Conservation (phyloP, 1,140 invertebrate genomes). For the Pectinophora gossypiella region DNA sequence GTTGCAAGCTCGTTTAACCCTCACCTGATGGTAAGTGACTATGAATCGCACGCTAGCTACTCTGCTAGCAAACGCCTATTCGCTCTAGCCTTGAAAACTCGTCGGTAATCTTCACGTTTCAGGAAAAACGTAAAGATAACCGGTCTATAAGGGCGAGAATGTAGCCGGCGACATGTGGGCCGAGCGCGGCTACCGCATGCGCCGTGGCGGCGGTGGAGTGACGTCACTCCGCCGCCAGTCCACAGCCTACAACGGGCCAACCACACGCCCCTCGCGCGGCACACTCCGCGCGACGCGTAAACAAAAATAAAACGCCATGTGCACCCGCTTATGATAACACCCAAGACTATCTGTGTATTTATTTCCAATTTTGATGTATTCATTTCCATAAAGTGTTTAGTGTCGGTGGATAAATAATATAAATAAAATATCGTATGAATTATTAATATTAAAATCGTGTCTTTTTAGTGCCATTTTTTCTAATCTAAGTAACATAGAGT, state of each 20-base stretch:
- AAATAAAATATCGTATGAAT: not conserved
- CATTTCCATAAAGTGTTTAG: conserved; percentile 42
- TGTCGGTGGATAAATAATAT: conserved; percentile 8
- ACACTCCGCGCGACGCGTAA: not conserved
- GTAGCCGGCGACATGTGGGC: not conserved
- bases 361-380: conserved; percentile 62
- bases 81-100: too few relatives aligned
- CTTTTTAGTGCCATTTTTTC: conserved; percentile 69
- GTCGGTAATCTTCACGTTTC: too few relatives aligned
- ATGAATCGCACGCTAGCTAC: too few relatives aligned
- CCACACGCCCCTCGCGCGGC: not conserved
- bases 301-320: not conserved
- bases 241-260: not conserved
- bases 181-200: not conserved
- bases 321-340: conserved; percentile 51
- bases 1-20: too few relatives aligned
- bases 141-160: not conserved
- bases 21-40: too few relatives aligned
- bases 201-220: not conserved
- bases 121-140: not conserved
- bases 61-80: too few relatives aligned
- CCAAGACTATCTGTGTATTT: conserved; percentile 50
- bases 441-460: conserved; percentile 41
- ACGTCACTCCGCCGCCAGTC: conserved; percentile 4
- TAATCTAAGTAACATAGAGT: conserved; percentile 40